Evolutionary conservation across 1,140 invertebrate species (phyloP), one percentile per base, ranked within the genome.

Genomic region (Caenorhabditis brenneri): DNA sequence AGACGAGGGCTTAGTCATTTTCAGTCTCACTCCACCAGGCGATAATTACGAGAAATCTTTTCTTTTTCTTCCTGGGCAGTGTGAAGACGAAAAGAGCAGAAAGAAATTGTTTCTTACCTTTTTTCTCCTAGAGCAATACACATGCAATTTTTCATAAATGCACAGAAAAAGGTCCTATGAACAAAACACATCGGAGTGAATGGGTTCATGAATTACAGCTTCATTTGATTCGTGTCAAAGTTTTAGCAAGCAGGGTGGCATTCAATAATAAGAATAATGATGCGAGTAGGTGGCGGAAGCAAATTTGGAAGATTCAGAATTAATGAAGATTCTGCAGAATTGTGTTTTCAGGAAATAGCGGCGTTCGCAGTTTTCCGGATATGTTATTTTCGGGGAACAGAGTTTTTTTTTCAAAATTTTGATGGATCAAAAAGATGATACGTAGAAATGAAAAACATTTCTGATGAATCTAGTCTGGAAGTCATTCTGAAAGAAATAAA

Each of bases 21-120:
- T 74, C 65, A 74, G 65, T 74, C 65, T 74, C 65, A 65, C 60
- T 65, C 60, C 60, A 65, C 60, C 33, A 74, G 12, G 65, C 65
- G 65, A 74, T 74, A 74, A 74, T 74, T 74, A 74, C 65, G 36
- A 74, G 65, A 74, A 74, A 74, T 74, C 65, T 74, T 74, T 74
- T 74, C 24, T 42, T 74, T 42, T 74, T 74, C 65, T 74, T 74
- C 36, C 33, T 24, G 65, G 10, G 19, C 65, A 74, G 36, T 46
- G 36, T 2, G 29, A 74, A 74, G 33, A 36, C 0, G 19, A 36
- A 36, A 65, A 65, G 19, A n/a, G 36, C 12, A 19, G 9, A n/a
- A 19, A 74, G 33, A 42, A 42, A 42, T 74, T 74, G 33, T 74
- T 74, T 74, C 36, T 74, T 42, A 74, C 65, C 65, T 74, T 42